These are phyloP conservation scores for Bambusicola thoracicus DNA, from an alignment of 2,113 vertebrate genomes.

Conservation along the genomic window DNA sequence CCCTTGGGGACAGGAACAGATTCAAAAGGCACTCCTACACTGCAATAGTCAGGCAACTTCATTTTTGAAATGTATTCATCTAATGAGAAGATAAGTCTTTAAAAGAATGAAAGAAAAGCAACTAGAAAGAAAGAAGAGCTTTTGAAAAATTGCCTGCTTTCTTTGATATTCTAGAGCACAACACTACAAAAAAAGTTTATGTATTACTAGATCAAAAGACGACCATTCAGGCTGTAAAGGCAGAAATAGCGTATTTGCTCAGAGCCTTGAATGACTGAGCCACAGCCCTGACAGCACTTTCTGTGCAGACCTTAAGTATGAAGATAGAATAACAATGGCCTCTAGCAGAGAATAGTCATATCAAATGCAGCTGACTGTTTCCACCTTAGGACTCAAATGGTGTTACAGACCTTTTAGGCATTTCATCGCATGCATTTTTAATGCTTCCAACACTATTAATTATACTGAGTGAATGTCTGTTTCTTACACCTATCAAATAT, in stretches of 20 bases:
- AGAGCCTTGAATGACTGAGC: background rate
- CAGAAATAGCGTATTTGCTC: background rate
- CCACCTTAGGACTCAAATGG: background rate
- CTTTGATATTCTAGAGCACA: background rate
- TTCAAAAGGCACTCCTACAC: background rate
- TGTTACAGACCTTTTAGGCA: background rate
- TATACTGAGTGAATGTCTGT: background rate
- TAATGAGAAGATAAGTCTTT: background rate
- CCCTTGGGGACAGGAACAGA: background rate
- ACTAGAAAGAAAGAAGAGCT: background rate
- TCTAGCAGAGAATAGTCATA: background rate
- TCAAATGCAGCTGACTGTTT: background rate
- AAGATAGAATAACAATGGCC: background rate
- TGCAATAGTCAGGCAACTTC: background rate
- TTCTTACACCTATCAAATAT: conserved; percentile 21
- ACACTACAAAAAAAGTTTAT: background rate
- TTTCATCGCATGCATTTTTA: conserved; percentile 30
- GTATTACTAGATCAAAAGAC: background rate
- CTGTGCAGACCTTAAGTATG: background rate
- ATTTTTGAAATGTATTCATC: background rate
- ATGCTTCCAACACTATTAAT: background rate
- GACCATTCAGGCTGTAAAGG: background rate
- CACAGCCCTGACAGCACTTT: background rate
- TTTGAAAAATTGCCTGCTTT: background rate
- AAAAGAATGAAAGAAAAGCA: background rate